These are phyloP conservation scores for Zygothrica quintamaculata DNA, from an alignment of 2,888 invertebrate genomes.

Conservation along the genomic window DNA sequence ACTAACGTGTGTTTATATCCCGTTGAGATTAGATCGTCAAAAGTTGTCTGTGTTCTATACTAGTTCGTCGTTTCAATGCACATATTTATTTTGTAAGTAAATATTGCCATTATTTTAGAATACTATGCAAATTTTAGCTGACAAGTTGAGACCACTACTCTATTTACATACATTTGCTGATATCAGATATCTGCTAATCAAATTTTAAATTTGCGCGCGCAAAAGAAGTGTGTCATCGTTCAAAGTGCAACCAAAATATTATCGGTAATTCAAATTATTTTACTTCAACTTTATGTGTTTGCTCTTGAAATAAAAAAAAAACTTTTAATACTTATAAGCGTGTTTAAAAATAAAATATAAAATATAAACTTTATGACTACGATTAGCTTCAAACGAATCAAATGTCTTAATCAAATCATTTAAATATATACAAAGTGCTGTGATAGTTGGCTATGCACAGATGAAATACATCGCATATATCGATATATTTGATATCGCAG, in stretches of 20 bases:
- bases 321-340: too few species aligned
- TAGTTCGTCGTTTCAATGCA: slow-evolving; percentile 37
- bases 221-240: neutral
- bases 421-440: too few species aligned
- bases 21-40: slow-evolving; percentile 57
- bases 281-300: too few species aligned
- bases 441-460: too few species aligned
- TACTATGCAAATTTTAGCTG: slow-evolving; percentile 25
- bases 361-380: too few species aligned
- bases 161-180: slow-evolving; percentile 30
- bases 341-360: too few species aligned
- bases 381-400: too few species aligned
- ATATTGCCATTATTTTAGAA: slow-evolving; percentile 24
- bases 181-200: neutral
- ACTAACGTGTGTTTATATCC: slow-evolving; percentile 32
- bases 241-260: slow-evolving; percentile 13
- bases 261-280: neutral
- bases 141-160: slow-evolving; percentile 14
- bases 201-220: slow-evolving; percentile 42
- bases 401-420: too few species aligned
- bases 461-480: slow-evolving; percentile 18
- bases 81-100: slow-evolving; percentile 39
- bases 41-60: slow-evolving; percentile 24
- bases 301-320: too few species aligned
- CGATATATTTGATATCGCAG: slow-evolving; percentile 5